These are phyloP conservation scores for Clinocottus analis DNA, from an alignment of 2,113 vertebrate genomes.

Conservation along the genomic window DNA sequence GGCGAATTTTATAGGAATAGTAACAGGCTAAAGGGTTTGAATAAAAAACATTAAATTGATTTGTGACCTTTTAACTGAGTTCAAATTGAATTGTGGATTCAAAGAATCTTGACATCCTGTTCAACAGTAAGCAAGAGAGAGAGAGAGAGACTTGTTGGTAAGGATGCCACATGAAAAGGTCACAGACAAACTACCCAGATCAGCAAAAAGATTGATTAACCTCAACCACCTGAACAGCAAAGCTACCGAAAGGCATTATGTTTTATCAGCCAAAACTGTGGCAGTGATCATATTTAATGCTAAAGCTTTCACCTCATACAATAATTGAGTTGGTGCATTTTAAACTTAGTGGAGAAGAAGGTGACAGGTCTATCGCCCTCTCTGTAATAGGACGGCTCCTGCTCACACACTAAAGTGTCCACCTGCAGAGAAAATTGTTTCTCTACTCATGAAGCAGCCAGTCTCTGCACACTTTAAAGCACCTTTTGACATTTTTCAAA, in stretches of 20 bases:
- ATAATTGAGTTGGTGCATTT: slow-evolving; percentile 16
- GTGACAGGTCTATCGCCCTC: slow-evolving; percentile 7
- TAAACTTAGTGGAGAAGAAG: slow-evolving; percentile 16
- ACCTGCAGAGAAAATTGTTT: slow-evolving; percentile 30
- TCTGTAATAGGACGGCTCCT: slow-evolving; percentile 16
- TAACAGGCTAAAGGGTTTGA: background rate
- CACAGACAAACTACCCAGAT: background rate
- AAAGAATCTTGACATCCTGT: background rate
- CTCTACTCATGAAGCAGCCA: slow-evolving; percentile 19
- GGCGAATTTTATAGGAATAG: too few relatives aligned
- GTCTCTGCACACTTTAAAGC: slow-evolving; percentile 8
- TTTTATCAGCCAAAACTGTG: background rate
- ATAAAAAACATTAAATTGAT: background rate
- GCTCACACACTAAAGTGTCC: slow-evolving; percentile 26
- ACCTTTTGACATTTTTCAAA: slow-evolving; percentile 28
- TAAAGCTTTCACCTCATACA: background rate
- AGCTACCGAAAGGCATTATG: background rate
- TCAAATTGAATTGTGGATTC: background rate
- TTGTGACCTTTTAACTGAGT: background rate
- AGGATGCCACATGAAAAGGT: background rate
- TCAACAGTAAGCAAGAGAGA: background rate
- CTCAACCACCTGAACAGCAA: background rate
- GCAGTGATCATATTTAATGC: slow-evolving; percentile 5
- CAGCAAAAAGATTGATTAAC: background rate
- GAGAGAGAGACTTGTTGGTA: background rate